Evolutionary conservation across 1,140 invertebrate genomes (phyloP), one percentile per base, ranked within the genome.

Genomic region (Apis dorsata): DNA sequence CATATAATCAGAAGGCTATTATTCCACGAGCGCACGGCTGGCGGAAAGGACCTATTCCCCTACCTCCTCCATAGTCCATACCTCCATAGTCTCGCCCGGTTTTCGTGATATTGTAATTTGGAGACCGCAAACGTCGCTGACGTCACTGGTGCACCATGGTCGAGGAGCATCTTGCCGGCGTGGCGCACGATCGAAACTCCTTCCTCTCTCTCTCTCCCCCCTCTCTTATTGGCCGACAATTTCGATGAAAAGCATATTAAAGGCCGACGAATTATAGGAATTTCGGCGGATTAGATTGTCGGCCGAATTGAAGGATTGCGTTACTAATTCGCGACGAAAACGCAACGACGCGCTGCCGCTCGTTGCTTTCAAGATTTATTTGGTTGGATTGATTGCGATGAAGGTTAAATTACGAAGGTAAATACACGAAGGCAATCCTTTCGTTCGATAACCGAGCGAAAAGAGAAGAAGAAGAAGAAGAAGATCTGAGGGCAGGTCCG

Each of bases 101-200:
- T 91, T 90, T 90, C 90, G 90, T 90, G 89, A 92, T 92, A 92
- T 92, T 91, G 90, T 91, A 92, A 92, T 92, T 91, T 91, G 84
- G 86, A 87, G 86, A 92, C 90, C 91, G 89, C 90, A 91, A 90
- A 90, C 81, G 0, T 77, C 90, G 78, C 82, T 89, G 88, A 91
- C 90, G 90, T 92, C 90, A 89, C 81, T 85, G 88, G 87, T 85
- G 81, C 79, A 85, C 77, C 34, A 44, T 44, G 34, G 3, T 15
- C 12, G 55, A 57, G 79, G 55, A 88, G 80, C 87, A 88, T 88
- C 86, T 88, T 88, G 84, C 83, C 66, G 77, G 86, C 86, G 81
- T 63, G 19, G 55, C 81, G 60, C 53, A 74, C 78, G 76, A 76
- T 77, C 82, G 57, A 65, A 76, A 19, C 77, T 57, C 28, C 21